phyloP scores from a whole-genome alignment of 2,113 vertebrate species.

The Vulpes lagopus region DNA sequence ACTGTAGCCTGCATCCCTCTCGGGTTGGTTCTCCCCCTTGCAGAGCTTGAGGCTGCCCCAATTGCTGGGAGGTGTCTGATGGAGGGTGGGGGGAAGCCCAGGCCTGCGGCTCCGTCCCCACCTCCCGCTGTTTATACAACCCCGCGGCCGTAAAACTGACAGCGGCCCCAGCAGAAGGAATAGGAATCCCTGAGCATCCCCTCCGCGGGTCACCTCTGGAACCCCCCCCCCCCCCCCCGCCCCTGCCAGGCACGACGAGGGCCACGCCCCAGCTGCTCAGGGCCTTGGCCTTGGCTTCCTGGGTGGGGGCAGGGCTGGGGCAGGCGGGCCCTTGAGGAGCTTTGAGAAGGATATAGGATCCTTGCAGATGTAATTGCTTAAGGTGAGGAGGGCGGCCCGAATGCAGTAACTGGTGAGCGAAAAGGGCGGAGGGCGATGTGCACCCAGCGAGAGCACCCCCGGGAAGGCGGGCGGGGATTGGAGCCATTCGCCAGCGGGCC shows the following conservation, averaged over 20 bases:
- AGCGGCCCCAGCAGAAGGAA: constrained; percentile 38
- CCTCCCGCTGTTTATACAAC: constrained; percentile 59
- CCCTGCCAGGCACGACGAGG: not conserved
- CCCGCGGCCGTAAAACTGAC: constrained; percentile 72
- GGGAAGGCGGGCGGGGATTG: not conserved
- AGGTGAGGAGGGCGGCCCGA: not conserved
- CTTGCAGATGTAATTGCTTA: not conserved
- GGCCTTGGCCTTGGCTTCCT: not conserved
- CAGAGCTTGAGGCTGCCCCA: not conserved
- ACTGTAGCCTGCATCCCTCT: not conserved
- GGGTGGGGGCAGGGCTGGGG: not conserved
- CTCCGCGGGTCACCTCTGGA: not conserved
- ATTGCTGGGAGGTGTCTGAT: not conserved
- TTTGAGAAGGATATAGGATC: not conserved
- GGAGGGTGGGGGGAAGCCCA: not conserved
- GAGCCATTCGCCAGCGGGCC: fast-evolving
- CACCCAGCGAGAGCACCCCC: no score
- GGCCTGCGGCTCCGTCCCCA: not conserved
- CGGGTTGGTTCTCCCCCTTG: not conserved
- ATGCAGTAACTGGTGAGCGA: not conserved
- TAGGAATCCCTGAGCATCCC: constrained; percentile 39
- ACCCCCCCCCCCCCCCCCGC: not conserved
- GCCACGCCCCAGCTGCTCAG: not conserved
- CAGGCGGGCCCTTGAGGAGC: not conserved
- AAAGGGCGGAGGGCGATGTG: not conserved